Evolutionary conservation across 2,113 vertebrate species (phyloP).

Genomic region (Sturnus vulgaris): DNA sequence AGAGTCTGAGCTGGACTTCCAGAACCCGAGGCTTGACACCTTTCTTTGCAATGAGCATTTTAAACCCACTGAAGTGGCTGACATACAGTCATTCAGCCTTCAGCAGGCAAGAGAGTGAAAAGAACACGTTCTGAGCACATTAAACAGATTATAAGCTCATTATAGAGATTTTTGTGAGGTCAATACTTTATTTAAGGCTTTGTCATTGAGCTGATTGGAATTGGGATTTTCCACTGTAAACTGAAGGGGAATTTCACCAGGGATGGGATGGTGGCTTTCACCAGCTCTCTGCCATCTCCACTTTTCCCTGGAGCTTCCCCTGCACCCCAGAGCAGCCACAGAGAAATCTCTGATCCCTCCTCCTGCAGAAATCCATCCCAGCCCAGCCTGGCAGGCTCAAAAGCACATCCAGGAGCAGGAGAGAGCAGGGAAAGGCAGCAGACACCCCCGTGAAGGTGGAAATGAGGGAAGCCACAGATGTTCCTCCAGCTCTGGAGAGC

Average conservation of each 20-base stretch:
- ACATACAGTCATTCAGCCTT: not conserved
- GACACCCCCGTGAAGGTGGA: rapidly evolving
- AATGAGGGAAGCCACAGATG: not conserved
- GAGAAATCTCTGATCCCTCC: not conserved
- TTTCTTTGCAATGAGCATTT: not conserved
- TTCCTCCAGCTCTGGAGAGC: not conserved
- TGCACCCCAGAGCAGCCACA: not conserved
- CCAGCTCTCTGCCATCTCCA: not conserved
- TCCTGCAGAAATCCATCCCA: not conserved
- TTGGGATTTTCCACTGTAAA: not conserved
- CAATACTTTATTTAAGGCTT: not conserved
- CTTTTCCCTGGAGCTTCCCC: not conserved
- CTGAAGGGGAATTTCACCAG: not conserved
- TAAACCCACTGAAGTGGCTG: not conserved
- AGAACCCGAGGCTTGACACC: not conserved
- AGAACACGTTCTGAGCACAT: not conserved
- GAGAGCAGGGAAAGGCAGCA: not conserved
- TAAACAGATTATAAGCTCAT: not conserved
- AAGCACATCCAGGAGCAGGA: not conserved
- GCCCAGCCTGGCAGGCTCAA: not conserved
- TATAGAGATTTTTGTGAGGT: not conserved
- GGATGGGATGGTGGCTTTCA: rapidly evolving
- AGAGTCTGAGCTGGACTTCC: not conserved
- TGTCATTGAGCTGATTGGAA: not conserved
- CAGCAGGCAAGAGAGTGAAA: not conserved